A percentile compares a stretch with the other conserved stretches of the same genome.
Conservation (phyloP, 2,888 invertebrate genomes). For the Hesperia comma region DNA sequence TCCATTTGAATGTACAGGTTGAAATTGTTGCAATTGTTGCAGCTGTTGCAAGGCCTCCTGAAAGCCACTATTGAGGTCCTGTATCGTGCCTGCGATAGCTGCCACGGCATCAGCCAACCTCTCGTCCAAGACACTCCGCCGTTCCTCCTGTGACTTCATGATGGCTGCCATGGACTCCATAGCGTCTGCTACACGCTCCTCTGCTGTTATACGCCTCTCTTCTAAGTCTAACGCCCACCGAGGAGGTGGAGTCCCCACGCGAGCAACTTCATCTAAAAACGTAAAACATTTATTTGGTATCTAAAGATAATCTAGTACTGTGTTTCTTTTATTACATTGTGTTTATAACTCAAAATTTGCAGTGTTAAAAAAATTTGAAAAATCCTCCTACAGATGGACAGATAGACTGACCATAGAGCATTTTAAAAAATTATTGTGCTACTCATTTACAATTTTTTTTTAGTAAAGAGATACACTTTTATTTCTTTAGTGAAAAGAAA, state of each 20-base stretch:
- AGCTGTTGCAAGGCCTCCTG: slow-evolving; percentile 65
- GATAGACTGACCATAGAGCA: no score
- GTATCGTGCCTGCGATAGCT: slow-evolving; percentile 64
- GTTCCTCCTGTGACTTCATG: slow-evolving; percentile 64
- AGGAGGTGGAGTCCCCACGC: slow-evolving; percentile 62
- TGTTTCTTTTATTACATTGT: no score
- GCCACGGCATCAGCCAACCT: slow-evolving; percentile 63
- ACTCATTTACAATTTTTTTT: no score
- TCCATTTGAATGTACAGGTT: slow-evolving; percentile 53
- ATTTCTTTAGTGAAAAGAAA: no score
- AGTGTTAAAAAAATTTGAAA: no score
- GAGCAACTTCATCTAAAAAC: slow-evolving; percentile 53
- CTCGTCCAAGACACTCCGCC: slow-evolving; percentile 60
- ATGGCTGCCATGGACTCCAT: slow-evolving; percentile 63
- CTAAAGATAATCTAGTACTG: no score
- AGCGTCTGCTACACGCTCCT: slow-evolving; percentile 71
- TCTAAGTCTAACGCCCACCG: slow-evolving; percentile 72
- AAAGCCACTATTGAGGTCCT: slow-evolving; percentile 65
- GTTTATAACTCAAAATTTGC: no score
- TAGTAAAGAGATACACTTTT: no score
- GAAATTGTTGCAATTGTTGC: slow-evolving; percentile 55
- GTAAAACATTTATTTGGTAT: not conserved
- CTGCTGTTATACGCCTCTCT: slow-evolving; percentile 67
- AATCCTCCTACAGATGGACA: no score
- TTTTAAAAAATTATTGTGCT: no score